Conservation (phyloP, 2,888 invertebrate genomes). For the Philonicus albiceps region DNA sequence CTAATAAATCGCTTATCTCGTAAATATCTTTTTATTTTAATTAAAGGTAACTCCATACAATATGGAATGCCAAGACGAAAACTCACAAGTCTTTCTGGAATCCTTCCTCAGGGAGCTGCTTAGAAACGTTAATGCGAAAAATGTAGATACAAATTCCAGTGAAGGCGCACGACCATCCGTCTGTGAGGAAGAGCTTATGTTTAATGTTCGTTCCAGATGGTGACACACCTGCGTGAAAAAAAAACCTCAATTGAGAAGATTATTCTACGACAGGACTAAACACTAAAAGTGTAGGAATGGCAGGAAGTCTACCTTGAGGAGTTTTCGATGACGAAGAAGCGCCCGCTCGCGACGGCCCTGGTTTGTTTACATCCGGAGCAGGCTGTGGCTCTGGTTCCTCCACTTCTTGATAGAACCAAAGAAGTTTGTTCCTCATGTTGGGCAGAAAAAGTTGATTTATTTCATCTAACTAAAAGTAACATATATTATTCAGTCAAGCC, state of each 20-base stretch:
- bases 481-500: not conserved
- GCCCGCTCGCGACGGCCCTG: conserved; percentile 65
- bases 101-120: conserved; percentile 90
- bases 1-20: not conserved
- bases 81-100: conserved; percentile 83
- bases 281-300: not conserved
- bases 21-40: not conserved
- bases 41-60: not conserved
- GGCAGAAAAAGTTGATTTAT: conserved; percentile 87
- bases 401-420: conserved; percentile 90
- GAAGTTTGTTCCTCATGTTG: conserved; percentile 82
- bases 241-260: not conserved
- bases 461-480: conserved; percentile 74
- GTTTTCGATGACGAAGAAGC: conserved; percentile 64
- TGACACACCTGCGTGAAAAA: conserved; percentile 56
- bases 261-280: not conserved
- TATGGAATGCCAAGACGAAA: conserved; percentile 17
- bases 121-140: conserved; percentile 82
- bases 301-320: conserved; percentile 58
- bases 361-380: conserved; percentile 62
- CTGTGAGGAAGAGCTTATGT: conserved; percentile 84
- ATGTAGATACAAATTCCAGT: conserved; percentile 87
- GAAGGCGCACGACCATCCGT: conserved; percentile 82
- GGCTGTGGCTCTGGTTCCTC: conserved; percentile 70
- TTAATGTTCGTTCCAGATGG: conserved; percentile 64